A percentile compares a stretch with the other conserved stretches of the same genome.
Conservation (phyloP, 2,113 vertebrate species). For the Hirundichthys speculiger region DNA sequence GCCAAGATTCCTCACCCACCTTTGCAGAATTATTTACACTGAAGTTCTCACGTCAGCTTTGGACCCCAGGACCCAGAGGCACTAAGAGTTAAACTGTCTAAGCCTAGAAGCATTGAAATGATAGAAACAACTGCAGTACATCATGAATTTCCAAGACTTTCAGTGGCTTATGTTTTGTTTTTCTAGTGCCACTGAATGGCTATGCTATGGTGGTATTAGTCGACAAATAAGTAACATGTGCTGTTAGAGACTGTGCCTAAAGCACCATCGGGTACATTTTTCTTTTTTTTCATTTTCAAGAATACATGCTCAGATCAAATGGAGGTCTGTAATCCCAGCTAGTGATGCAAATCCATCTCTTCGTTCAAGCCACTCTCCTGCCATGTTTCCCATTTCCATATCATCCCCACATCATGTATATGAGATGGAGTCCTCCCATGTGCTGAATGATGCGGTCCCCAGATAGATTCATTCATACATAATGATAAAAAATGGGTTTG, state of each 20-base stretch:
- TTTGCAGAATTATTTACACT: constrained; percentile 69
- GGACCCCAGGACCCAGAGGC: constrained; percentile 46
- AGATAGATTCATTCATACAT: constrained; percentile 77
- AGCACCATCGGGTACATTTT: constrained; percentile 35
- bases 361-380: constrained; percentile 43
- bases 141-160: constrained; percentile 45
- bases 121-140: constrained; percentile 20
- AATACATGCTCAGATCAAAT: constrained; percentile 46
- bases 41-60: constrained; percentile 53
- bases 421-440: constrained; percentile 63
- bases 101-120: constrained; percentile 37
- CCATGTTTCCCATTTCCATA: constrained; percentile 72
- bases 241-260: constrained; percentile 11
- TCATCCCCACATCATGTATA: constrained; percentile 66
- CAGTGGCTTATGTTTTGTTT: constrained; percentile 30
- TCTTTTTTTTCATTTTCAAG: constrained; percentile 25
- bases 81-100: constrained; percentile 24
- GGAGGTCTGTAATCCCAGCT: constrained; percentile 47
- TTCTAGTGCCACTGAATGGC: constrained; percentile 19
- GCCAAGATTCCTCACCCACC: constrained; percentile 72
- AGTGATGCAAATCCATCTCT: constrained; percentile 56
- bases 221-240: constrained; percentile 24
- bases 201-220: constrained; percentile 7
- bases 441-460: constrained; percentile 69
- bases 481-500: constrained; percentile 80